phyloP scores from a whole-genome alignment of 2,113 vertebrate species.

The Megatriorchis doriae region DNA sequence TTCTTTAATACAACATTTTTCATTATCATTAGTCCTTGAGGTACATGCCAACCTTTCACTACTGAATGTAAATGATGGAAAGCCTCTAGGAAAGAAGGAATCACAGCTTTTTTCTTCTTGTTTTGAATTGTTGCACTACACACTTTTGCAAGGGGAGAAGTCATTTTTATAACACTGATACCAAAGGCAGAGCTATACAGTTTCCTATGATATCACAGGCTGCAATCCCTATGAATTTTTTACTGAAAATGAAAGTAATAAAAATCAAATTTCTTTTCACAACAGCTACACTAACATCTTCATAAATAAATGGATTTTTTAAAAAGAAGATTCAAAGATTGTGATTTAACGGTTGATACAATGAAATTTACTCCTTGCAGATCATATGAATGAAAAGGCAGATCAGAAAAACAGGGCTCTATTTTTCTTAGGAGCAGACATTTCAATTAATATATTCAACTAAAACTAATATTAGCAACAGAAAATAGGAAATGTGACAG shows the following conservation, averaged over 20 bases:
- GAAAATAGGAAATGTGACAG: not conserved
- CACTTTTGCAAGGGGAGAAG: not conserved
- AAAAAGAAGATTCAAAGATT: not conserved
- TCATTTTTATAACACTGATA: not conserved
- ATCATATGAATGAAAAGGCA: not conserved
- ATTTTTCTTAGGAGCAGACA: not conserved
- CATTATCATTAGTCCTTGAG: constrained; percentile 67
- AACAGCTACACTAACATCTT: not conserved
- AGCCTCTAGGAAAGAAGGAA: constrained; percentile 6
- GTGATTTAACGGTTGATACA: not conserved
- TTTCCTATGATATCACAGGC: not conserved
- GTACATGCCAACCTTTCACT: not conserved
- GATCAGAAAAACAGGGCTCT: not conserved
- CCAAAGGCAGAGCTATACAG: not conserved
- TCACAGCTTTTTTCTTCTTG: not conserved
- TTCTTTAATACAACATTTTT: constrained; percentile 54
- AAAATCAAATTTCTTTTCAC: not conserved
- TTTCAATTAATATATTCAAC: not conserved
- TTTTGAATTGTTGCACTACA: not conserved
- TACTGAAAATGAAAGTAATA: not conserved
- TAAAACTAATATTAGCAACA: not conserved
- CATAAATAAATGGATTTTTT: not conserved
- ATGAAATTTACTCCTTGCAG: not conserved
- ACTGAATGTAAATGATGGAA: constrained; percentile 53
- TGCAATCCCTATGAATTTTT: not conserved